These are phyloP conservation scores for Taenaris catops DNA, from an alignment of 2,888 invertebrate species.

Conservation along the genomic window DNA sequence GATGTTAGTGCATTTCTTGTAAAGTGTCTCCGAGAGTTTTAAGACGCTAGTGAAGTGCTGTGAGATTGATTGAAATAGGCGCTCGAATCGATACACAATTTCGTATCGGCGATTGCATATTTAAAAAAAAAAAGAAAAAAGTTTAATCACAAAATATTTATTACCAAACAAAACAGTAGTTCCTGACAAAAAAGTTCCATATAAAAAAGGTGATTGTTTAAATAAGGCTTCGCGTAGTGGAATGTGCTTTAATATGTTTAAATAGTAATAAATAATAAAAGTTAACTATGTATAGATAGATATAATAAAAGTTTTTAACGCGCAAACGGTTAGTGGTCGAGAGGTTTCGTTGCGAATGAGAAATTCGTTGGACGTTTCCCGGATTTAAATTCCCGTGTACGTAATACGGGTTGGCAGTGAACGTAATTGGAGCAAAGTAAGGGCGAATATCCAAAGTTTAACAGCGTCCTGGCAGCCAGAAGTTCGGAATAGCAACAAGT, in stretches of 20 bases:
- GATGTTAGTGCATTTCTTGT: slow-evolving; percentile 36
- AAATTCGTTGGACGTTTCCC: slow-evolving; percentile 4
- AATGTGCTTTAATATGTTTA: slow-evolving; percentile 13
- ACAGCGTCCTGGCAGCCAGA: slow-evolving; percentile 36
- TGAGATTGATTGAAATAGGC: slow-evolving; percentile 55
- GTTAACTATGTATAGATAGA: too few species aligned
- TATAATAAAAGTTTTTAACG: too few species aligned
- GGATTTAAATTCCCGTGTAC: slow-evolving; percentile 16
- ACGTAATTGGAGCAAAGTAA: slow-evolving; percentile 27
- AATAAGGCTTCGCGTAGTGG: slow-evolving; percentile 17
- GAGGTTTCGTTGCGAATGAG: too few species aligned
- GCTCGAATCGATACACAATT: slow-evolving; percentile 43
- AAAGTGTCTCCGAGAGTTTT: slow-evolving; percentile 51
- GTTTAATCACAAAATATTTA: slow-evolving; percentile 29
- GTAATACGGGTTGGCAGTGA: slow-evolving; percentile 17
- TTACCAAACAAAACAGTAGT: slow-evolving; percentile 28
- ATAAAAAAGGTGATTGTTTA: slow-evolving; percentile 15
- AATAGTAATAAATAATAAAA: too few species aligned
- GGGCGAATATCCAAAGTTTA: slow-evolving; percentile 48
- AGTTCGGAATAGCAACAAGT: slow-evolving; percentile 71
- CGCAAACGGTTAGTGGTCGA: too few species aligned
- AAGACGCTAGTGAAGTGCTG: slow-evolving; percentile 55
- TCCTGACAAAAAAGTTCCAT: slow-evolving; percentile 39
- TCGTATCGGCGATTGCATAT: slow-evolving; percentile 13
- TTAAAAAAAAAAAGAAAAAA: too few species aligned